These are phyloP conservation scores for Halichondria panicea DNA, from an alignment of 37 sponge, comb jelly and placozoan genomes.

Conservation along the genomic window DNA sequence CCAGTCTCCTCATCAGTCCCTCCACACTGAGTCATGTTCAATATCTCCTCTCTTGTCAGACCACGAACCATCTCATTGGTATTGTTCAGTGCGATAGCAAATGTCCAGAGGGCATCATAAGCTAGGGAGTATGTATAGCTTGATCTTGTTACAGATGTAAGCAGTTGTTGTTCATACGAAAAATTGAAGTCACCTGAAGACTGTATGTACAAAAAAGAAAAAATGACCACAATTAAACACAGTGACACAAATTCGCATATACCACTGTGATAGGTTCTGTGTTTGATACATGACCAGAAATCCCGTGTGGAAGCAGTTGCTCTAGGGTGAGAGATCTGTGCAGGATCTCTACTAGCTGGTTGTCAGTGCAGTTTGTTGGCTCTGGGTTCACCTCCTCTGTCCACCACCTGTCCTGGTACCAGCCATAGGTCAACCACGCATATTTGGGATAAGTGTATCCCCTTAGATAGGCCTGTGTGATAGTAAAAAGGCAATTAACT, in stretches of 20 bases:
- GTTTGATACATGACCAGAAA: background rate
- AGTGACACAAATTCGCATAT: slow-evolving; percentile 1
- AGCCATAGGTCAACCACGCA: slow-evolving; percentile 29
- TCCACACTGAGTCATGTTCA: background rate
- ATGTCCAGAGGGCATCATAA: slow-evolving; percentile 20
- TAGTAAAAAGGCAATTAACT: background rate
- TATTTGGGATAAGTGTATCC: slow-evolving; percentile 14
- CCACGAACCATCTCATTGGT: background rate
- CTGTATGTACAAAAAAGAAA: background rate
- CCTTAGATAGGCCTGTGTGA: slow-evolving; percentile 4
- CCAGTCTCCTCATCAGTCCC: background rate
- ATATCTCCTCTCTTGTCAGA: background rate
- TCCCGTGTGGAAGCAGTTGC: background rate
- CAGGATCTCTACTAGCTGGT: slow-evolving; percentile 8
- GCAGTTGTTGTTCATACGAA: background rate
- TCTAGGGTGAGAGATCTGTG: background rate
- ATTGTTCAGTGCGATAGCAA: slow-evolving; percentile 16
- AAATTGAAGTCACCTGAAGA: background rate
- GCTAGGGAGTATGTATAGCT: slow-evolving; percentile 1
- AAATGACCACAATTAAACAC: background rate
- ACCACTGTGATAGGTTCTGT: background rate
- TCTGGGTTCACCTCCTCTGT: background rate
- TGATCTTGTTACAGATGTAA: no score
- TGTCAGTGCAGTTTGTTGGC: slow-evolving; percentile 10
- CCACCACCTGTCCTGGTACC: slow-evolving; percentile 32